Conservation (phyloP, 2,113 vertebrate species). For the Heteronetta atricapilla region DNA sequence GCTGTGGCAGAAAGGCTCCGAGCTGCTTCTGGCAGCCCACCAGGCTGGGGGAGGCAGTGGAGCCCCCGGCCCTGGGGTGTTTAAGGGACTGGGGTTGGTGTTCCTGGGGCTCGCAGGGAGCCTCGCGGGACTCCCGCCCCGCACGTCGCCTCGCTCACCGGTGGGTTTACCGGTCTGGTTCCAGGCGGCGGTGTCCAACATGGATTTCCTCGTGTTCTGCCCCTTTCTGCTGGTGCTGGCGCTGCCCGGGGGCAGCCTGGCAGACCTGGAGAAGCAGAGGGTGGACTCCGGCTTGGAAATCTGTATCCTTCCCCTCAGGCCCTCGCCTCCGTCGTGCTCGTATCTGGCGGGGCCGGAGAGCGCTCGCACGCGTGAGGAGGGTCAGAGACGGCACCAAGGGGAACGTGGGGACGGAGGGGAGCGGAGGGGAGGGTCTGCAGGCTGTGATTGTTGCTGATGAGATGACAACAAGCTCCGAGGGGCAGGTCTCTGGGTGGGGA, state of each 20-base stretch:
- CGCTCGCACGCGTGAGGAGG: no score
- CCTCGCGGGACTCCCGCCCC: neutral
- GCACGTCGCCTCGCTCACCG: neutral
- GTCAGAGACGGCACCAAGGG: no score
- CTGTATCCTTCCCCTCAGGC: slow-evolving; percentile 86
- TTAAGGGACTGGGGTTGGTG: neutral
- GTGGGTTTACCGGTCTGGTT: neutral
- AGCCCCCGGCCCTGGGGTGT: neutral
- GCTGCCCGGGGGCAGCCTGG: slow-evolving; percentile 62
- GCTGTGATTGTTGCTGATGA: no score
- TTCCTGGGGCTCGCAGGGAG: neutral
- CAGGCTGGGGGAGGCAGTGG: neutral
- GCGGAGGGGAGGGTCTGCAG: no score
- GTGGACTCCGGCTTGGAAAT: slow-evolving; percentile 90
- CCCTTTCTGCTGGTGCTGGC: slow-evolving; percentile 75
- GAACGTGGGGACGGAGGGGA: no score
- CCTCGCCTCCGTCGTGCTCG: no score
- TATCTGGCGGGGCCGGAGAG: no score
- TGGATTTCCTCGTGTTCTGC: slow-evolving; percentile 80
- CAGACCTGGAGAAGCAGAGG: slow-evolving; percentile 77
- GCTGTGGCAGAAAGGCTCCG: neutral
- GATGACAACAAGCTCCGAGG: no score
- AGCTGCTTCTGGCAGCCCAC: neutral
- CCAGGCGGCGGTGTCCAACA: slow-evolving; percentile 46
- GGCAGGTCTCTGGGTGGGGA: neutral